These are phyloP conservation scores for Gastrophysa polygoni DNA, from an alignment of 2,888 invertebrate genomes.

Conservation along the genomic window DNA sequence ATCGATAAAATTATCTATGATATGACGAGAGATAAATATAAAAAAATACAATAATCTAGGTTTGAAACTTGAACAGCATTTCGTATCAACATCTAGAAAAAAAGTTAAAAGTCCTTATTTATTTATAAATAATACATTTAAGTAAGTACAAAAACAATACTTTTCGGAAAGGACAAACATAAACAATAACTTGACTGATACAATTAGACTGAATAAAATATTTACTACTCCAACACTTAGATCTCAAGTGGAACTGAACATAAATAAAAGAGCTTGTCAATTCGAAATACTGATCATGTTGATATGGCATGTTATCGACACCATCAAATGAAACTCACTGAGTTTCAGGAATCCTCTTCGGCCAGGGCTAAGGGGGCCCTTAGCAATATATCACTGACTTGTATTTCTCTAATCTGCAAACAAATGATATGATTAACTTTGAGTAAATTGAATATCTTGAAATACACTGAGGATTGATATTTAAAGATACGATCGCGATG, in stretches of 20 bases:
- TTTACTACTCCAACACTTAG: too few relatives aligned
- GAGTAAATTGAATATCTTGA: constrained; percentile 8
- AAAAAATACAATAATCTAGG: constrained; percentile 31
- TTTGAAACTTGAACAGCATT: constrained; percentile 44
- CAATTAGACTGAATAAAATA: too few relatives aligned
- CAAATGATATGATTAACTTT: constrained; percentile 26
- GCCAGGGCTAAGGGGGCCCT: constrained; percentile 56
- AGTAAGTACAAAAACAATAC: constrained; percentile 43
- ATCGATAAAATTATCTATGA: constrained; percentile 26
- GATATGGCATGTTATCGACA: constrained; percentile 45
- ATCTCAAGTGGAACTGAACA: constrained; percentile 20
- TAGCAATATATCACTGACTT: constrained; percentile 52
- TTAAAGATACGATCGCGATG: too few relatives aligned
- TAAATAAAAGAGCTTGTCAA: constrained; percentile 29
- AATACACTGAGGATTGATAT: not conserved
- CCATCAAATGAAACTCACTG: constrained; percentile 20
- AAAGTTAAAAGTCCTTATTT: constrained; percentile 37
- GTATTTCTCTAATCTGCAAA: constrained; percentile 54
- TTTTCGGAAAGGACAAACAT: constrained; percentile 23
- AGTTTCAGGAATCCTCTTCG: constrained; percentile 49
- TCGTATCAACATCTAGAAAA: constrained; percentile 40
- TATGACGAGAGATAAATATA: constrained; percentile 31
- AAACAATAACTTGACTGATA: constrained; percentile 33
- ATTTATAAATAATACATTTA: constrained; percentile 25
- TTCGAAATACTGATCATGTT: constrained; percentile 47